Evolutionary conservation across 2,113 vertebrate species (phyloP).

Genomic region (Henicopernis longicauda): DNA sequence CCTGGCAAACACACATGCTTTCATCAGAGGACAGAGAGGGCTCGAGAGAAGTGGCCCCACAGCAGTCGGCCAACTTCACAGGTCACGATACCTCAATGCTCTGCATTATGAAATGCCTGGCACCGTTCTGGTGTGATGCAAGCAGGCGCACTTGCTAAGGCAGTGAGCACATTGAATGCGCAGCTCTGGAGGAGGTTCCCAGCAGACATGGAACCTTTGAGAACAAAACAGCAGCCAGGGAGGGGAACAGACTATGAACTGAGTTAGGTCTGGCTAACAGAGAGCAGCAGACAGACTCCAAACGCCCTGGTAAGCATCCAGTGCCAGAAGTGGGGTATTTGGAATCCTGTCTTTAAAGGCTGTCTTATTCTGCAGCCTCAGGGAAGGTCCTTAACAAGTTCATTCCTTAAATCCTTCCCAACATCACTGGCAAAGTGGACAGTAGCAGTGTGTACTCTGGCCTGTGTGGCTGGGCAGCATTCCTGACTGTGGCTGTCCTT

Average conservation of each 20-base stretch:
- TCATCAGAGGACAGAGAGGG: not conserved
- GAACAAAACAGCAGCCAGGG: not conserved
- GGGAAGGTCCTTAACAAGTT: not conserved
- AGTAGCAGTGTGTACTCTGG: fast-evolving
- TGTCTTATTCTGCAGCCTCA: not conserved
- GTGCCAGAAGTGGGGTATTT: fast-evolving
- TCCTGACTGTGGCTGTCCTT: fast-evolving
- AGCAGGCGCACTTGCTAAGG: not conserved
- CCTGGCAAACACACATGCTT: not conserved
- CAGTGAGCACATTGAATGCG: fast-evolving
- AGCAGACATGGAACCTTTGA: not conserved
- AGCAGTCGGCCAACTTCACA: not conserved
- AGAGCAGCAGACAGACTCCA: not conserved
- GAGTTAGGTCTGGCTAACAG: fast-evolving
- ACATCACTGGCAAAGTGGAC: fast-evolving
- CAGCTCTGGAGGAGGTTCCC: not conserved
- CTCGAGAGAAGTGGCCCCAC: not conserved
- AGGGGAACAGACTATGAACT: fast-evolving
- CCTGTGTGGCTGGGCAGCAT: fast-evolving
- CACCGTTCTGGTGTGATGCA: not conserved
- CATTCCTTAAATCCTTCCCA: not conserved
- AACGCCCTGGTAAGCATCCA: fast-evolving
- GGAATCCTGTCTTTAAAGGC: not conserved
- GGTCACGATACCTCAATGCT: not conserved
- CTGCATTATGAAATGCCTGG: not conserved